These are phyloP conservation scores for Halcyon malimbica DNA, from an alignment of 2,113 vertebrate genomes.

Conservation along the genomic window DNA sequence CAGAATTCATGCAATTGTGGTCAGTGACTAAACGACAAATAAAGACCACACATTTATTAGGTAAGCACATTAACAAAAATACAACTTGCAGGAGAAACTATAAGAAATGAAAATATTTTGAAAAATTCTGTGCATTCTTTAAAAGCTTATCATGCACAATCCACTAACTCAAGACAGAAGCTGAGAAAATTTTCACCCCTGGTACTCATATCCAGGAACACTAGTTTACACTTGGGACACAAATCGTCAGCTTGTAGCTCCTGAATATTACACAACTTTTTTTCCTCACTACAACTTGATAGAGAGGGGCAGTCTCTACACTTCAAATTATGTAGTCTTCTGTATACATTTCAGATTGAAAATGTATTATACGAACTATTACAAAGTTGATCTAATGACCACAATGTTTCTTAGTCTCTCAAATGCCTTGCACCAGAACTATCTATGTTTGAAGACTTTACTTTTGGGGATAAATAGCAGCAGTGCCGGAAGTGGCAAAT, in stretches of 20 bases:
- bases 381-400: background rate
- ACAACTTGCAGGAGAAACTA: background rate
- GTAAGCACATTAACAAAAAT: background rate
- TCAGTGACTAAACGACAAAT: background rate
- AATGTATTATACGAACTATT: background rate
- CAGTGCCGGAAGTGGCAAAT: background rate
- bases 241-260: background rate
- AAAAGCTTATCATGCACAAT: background rate
- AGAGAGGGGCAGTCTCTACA: background rate
- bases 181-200: background rate
- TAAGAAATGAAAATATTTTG: background rate
- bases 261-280: background rate
- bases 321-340: background rate
- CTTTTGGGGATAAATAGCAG: no score
- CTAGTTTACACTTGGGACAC: background rate
- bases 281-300: rapidly evolving
- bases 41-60: background rate
- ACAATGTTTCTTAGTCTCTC: background rate
- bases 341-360: background rate
- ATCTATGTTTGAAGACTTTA: background rate
- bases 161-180: background rate
- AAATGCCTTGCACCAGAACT: background rate
- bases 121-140: background rate
- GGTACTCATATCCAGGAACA: background rate
- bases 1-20: background rate